Conservation (phyloP, 2,888 invertebrate species). For the Nowickia ferox region DNA sequence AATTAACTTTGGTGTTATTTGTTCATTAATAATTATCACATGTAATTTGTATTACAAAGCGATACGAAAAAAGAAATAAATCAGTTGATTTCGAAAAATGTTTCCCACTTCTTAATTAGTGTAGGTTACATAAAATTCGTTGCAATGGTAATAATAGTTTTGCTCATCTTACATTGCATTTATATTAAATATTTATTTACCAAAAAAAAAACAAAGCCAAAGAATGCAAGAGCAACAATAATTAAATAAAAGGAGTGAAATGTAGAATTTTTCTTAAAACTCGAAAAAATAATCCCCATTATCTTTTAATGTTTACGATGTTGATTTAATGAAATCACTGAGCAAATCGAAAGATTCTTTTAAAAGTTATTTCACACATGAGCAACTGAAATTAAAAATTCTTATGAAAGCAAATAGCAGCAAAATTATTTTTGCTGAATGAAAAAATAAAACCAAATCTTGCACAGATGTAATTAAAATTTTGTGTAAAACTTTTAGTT, state of each 20-base stretch:
- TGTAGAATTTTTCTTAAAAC: conserved; percentile 26
- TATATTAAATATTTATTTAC: conserved; percentile 38
- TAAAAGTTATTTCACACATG: conserved; percentile 36
- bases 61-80: no score
- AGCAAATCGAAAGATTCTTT: conserved; percentile 38
- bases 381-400: conserved; percentile 4
- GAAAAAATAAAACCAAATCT: not conserved
- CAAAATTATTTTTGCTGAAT: not conserved
- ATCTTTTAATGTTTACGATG: conserved; percentile 48
- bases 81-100: no score
- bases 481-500: not conserved
- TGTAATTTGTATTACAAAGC: no score
- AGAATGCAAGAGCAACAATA: not conserved
- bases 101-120: not conserved
- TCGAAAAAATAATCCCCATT: conserved; percentile 2
- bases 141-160: not conserved
- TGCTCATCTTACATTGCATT: not conserved
- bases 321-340: conserved; percentile 56
- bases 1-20: no score
- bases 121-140: not conserved
- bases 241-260: conserved; percentile 18
- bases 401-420: conserved; percentile 6
- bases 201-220: not conserved
- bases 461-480: not conserved
- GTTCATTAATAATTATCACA: no score